A percentile compares a stretch with the other conserved stretches of the same genome.
These are phyloP conservation scores for Ciona savignyi DNA, from an alignment of 23 tunicate species.

Conservation along the genomic window DNA sequence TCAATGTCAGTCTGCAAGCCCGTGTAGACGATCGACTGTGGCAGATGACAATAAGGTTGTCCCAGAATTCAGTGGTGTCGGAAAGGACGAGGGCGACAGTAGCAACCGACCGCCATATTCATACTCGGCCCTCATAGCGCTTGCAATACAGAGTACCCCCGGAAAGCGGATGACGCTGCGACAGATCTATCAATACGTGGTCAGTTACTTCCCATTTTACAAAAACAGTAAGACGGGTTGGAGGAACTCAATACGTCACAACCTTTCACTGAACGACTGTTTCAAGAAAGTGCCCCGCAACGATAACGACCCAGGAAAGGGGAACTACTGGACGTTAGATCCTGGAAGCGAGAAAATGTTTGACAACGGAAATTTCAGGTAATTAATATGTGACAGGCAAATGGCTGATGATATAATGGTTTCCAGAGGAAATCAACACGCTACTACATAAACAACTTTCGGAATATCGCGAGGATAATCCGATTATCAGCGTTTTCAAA, in stretches of 20 bases:
- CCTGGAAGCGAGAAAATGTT: constrained; percentile 95
- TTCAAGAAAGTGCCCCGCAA: constrained; percentile 88
- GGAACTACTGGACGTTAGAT: constrained; percentile 92
- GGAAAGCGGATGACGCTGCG: constrained; percentile 85
- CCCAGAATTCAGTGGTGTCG: neutral
- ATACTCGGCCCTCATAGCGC: constrained; percentile 86
- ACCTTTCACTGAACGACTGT: constrained; percentile 84
- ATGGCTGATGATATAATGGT: too few species aligned
- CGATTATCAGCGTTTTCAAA: too few species aligned
- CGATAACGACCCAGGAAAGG: constrained; percentile 95
- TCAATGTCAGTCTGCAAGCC: neutral
- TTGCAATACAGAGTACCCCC: constrained; percentile 80
- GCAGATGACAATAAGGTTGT: neutral
- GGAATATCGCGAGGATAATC: too few species aligned
- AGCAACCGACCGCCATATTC: constrained; percentile 90
- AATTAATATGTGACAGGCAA: neutral
- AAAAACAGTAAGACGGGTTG: constrained; percentile 91
- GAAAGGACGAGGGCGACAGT: constrained; percentile 2
- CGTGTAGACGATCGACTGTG: neutral
- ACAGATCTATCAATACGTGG: constrained; percentile 89
- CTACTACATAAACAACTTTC: neutral
- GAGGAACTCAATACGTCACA: constrained; percentile 94
- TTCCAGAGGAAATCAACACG: neutral
- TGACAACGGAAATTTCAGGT: constrained; percentile 96
- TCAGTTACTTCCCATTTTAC: constrained; percentile 82